phyloP scores from a whole-genome alignment of 2,113 vertebrate genomes.

The Embiotoca jacksoni region DNA sequence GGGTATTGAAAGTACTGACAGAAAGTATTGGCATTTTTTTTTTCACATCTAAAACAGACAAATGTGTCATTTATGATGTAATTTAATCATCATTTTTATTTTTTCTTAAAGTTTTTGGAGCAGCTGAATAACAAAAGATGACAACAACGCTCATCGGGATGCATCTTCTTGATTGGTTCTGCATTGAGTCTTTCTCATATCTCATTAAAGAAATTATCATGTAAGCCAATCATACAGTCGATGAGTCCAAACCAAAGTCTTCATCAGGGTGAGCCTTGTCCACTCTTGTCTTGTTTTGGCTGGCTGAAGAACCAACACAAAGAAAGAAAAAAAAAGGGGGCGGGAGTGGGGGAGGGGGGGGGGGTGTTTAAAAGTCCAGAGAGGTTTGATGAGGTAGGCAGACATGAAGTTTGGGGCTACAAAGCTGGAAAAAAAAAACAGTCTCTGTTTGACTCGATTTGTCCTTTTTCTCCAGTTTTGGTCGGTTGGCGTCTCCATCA shows the following conservation, averaged over 20 bases:
- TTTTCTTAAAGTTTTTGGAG: background rate
- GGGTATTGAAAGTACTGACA: background rate
- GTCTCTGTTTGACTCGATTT: constrained; percentile 32
- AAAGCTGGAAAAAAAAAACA: constrained; percentile 15
- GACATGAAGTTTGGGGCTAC: constrained; percentile 14
- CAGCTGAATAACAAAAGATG: background rate
- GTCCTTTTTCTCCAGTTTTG: constrained; percentile 21
- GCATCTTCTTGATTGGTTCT: background rate
- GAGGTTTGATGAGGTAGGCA: constrained; percentile 50
- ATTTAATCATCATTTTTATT: background rate
- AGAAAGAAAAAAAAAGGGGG: background rate
- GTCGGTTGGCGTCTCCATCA: constrained; percentile 14
- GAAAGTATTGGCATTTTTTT: too few species aligned
- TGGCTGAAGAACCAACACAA: background rate
- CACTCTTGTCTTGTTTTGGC: background rate
- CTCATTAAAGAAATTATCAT: background rate
- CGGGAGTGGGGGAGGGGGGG: accelerated
- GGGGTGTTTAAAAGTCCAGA: constrained; percentile 20
- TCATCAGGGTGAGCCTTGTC: constrained; percentile 4
- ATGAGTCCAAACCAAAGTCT: constrained; percentile 7
- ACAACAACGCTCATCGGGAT: background rate
- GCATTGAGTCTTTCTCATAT: background rate
- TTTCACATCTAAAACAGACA: too few species aligned
- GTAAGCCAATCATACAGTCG: constrained; percentile 4
- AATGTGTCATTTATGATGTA: too few species aligned